Conservation (phyloP, 1,140 invertebrate species). For the Centruroides vittatus region DNA sequence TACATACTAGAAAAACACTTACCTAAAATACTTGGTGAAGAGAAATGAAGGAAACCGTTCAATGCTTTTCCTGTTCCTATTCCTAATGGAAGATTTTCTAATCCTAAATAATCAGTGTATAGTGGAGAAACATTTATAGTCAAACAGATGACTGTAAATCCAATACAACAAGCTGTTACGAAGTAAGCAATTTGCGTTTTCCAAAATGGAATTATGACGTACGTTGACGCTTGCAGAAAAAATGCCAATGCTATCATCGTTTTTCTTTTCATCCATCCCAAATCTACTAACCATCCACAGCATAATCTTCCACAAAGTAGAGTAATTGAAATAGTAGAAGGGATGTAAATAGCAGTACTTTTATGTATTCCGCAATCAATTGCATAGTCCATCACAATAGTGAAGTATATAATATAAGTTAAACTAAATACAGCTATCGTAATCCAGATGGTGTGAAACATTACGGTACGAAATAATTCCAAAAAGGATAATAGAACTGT, state of each 20-base stretch:
- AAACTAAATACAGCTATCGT: too few relatives aligned
- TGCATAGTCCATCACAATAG: conserved; percentile 19
- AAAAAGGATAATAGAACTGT: too few relatives aligned
- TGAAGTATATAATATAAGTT: conserved; percentile 7
- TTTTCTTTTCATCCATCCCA: conserved; percentile 11
- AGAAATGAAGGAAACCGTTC: conserved; percentile 5
- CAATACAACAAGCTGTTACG: conserved; percentile 3
- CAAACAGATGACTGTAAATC: conserved; percentile 8
- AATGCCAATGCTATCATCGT: conserved; percentile 12
- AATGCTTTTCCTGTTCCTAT: conserved; percentile 13
- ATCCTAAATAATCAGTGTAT: conserved; percentile 17
- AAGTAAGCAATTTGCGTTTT: conserved; percentile 7
- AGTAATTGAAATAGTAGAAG: conserved; percentile 13
- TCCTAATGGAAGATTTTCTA: conserved; percentile 12
- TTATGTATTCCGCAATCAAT: conserved; percentile 13
- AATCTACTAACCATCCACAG: conserved; percentile 16
- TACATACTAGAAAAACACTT: background rate
- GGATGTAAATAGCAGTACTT: conserved; percentile 7
- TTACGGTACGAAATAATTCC: too few relatives aligned
- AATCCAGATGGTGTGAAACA: too few relatives aligned
- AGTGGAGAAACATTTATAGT: conserved; percentile 17
- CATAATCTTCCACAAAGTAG: conserved; percentile 15
- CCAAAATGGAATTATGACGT: conserved; percentile 5
- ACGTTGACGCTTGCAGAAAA: conserved; percentile 4
- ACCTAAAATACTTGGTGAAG: conserved; percentile 10